Evolutionary conservation across 2,888 invertebrate genomes (phyloP), one percentile per base, ranked within the genome.

Genomic region (Ommatoiulus sabulosus): DNA sequence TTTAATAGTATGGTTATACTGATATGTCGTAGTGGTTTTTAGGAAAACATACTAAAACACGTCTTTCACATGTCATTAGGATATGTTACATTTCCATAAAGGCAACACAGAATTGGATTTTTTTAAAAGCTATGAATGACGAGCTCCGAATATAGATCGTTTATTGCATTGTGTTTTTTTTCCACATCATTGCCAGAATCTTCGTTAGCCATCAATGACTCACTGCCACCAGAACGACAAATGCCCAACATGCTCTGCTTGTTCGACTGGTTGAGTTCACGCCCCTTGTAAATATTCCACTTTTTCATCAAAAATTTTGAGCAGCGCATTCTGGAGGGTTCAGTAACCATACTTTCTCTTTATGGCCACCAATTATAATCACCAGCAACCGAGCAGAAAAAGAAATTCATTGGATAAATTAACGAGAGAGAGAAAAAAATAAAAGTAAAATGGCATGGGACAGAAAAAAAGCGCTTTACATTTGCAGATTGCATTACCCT

Each of bases 361-460:
- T 72, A 72, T 72, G 72, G 10, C 72, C 72, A 72, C 72, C 72
- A 72, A 72, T 72, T 72, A 72, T 72, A 24, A 24, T 72, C 72
- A 72, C 72, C 10, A 24, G 10, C 72, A 24, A 24, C 72, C 24
- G 24, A 2, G 72, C 12, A 24, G 72, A 72, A 72, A 35, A 72
- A 72, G 72, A 72, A 72, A 72, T 72, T 72, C 72, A 72, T 72
- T n/a, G 24, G 72, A n/a, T 24, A 72, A 72, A 72, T 72, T 72
- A 72, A 72, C 20, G 72, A 72, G 24, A 72, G 72, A 72, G 24
- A 72, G 24, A 72, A 72, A 72, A 72, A 72, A 72, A 72, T 72
- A 72, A 72, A 10, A 72, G 24, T 72, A 72, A 72, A 72, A 72
- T n/a, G 72, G 20, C 72, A 10, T 6, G 10, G 24, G 57, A 46